A percentile compares a stretch with the other conserved stretches of the same genome.
Evolutionary conservation across 2,113 vertebrate species (phyloP).

Genomic region (Candoia aspera): DNA sequence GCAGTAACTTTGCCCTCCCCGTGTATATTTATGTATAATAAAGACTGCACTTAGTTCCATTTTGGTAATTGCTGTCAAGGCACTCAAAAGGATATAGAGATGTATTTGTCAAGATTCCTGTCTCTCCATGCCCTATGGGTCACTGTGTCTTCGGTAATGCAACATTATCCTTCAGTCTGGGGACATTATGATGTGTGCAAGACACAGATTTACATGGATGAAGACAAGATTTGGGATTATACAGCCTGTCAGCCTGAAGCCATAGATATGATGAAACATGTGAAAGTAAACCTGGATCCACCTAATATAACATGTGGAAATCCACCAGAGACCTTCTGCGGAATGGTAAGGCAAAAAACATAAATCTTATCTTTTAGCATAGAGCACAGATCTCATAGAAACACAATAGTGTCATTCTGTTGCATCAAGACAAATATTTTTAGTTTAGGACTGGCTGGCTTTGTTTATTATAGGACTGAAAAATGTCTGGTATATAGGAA

Average conservation of each 20-base stretch:
- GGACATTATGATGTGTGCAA: slow-evolving; percentile 98
- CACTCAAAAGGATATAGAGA: slow-evolving; percentile 77
- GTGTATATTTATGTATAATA: slow-evolving; percentile 47
- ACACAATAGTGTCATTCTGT: neutral
- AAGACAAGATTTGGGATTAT: slow-evolving; percentile 98
- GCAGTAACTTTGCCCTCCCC: slow-evolving; percentile 28
- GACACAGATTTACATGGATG: slow-evolving; percentile 93
- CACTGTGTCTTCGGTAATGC: slow-evolving; percentile 85
- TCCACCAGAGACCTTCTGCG: slow-evolving; percentile 95
- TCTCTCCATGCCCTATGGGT: slow-evolving; percentile 90
- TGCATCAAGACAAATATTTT: slow-evolving; percentile 25
- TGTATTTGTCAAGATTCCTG: slow-evolving; percentile 90
- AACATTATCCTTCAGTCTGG: slow-evolving; percentile 94
- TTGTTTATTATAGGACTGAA: slow-evolving; percentile 9
- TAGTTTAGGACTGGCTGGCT: neutral
- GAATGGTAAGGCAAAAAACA: slow-evolving; percentile 87
- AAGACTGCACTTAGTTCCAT: slow-evolving; percentile 38
- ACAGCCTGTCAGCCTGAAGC: slow-evolving; percentile 98
- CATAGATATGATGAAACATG: slow-evolving; percentile 95
- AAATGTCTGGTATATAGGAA: slow-evolving; percentile 22
- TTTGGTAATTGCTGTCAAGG: slow-evolving; percentile 43
- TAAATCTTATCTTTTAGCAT: slow-evolving; percentile 13
- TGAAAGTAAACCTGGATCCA: slow-evolving; percentile 93
- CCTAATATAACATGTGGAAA: slow-evolving; percentile 97
- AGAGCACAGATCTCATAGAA: neutral